phyloP scores from a whole-genome alignment of 2,797 vertebrate genomes.

The Girardinus metallicus region DNA sequence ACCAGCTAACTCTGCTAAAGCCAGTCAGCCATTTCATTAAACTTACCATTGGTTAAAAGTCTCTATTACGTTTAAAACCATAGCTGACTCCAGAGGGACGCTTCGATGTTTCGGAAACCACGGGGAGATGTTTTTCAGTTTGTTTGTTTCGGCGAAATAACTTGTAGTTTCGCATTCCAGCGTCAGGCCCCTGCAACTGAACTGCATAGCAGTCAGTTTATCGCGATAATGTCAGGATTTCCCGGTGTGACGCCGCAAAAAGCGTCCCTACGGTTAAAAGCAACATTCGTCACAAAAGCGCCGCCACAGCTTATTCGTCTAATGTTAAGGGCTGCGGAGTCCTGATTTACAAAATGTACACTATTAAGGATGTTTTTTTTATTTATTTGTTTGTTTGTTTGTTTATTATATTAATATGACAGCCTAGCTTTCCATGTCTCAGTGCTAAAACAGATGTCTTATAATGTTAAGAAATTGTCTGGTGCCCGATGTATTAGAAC shows the following conservation, averaged over 20 bases:
- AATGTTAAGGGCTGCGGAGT: background rate
- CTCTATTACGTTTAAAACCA: constrained; percentile 37
- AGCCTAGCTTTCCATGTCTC: background rate
- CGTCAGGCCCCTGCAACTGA: constrained; percentile 60
- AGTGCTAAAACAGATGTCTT: background rate
- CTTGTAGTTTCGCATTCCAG: constrained; percentile 73
- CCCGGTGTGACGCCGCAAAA: constrained; percentile 47
- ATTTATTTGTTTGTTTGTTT: background rate
- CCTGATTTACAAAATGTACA: background rate
- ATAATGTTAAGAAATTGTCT: background rate
- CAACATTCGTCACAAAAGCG: background rate
- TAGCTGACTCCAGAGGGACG: constrained; percentile 22
- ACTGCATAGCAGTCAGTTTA: constrained; percentile 49
- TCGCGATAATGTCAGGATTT: constrained; percentile 71
- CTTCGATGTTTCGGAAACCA: constrained; percentile 1
- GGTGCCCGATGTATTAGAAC: background rate
- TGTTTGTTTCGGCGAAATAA: constrained; percentile 49
- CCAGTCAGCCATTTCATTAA: constrained; percentile 20
- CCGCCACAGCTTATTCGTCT: background rate
- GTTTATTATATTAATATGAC: background rate
- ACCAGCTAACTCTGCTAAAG: constrained; percentile 70
- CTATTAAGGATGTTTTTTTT: background rate
- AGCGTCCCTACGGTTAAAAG: background rate
- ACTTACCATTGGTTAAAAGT: constrained; percentile 63
- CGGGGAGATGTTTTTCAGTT: constrained; percentile 14